Conservation (phyloP, 2,888 invertebrate genomes). For the Acanthosoma haemorrhoidale region DNA sequence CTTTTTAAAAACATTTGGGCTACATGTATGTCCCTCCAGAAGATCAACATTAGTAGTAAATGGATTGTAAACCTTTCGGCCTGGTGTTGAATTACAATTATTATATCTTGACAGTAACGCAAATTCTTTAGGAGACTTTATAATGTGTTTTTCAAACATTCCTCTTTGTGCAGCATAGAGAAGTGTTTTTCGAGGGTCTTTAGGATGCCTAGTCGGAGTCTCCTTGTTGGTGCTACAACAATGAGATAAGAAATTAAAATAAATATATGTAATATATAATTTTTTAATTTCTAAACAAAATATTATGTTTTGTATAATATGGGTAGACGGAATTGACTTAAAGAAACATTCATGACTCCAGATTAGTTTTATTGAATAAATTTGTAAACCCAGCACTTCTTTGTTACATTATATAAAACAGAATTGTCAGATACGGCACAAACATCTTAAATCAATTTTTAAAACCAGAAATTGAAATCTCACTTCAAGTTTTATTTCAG, state of each 20-base stretch:
- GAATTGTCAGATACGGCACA: background rate
- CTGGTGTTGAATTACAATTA: background rate
- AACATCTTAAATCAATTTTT: no score
- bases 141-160: slow-evolving; percentile 24
- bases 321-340: background rate
- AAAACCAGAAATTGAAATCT: no score
- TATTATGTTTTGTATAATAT: background rate
- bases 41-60: slow-evolving; percentile 23
- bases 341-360: no score
- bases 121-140: slow-evolving; percentile 12
- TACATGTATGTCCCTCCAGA: slow-evolving; percentile 20
- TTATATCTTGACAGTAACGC: background rate
- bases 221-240: slow-evolving; percentile 1
- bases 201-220: slow-evolving; percentile 17
- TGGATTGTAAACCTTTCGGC: slow-evolving; percentile 17
- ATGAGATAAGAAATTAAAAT: background rate
- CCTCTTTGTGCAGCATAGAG: slow-evolving; percentile 26
- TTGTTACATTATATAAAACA: background rate
- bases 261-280: background rate
- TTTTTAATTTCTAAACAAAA: background rate
- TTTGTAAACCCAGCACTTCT: background rate
- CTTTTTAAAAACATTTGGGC: slow-evolving; percentile 21
- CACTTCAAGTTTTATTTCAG: no score
- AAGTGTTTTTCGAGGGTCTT: slow-evolving; percentile 10
- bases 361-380: no score